Evolutionary conservation across 2,797 vertebrate species (phyloP).

Genomic region (Chaenodraco wilsoni): DNA sequence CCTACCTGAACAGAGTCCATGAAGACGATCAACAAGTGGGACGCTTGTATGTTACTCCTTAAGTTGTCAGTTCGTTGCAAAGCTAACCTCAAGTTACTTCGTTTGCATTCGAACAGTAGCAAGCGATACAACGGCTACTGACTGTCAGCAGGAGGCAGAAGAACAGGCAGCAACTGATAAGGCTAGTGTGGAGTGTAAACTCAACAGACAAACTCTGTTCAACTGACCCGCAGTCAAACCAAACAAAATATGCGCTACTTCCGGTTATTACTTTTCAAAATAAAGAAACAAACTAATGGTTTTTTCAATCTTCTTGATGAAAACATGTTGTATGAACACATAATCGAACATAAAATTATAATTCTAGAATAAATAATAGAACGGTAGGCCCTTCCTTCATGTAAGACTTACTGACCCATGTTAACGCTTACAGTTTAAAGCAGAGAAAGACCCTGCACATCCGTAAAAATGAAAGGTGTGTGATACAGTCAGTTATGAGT

Average conservation of each 20-base stretch:
- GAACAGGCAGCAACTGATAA: slow-evolving; percentile 9
- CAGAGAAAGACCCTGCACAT: no score
- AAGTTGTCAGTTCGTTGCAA: not conserved
- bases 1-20: slow-evolving; percentile 74
- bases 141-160: slow-evolving; percentile 14
- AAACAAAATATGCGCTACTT: not conserved
- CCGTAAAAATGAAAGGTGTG: no score
- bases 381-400: no score
- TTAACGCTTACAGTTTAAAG: no score
- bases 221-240: not conserved
- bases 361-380: no score
- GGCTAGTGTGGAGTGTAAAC: not conserved
- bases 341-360: no score
- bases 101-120: slow-evolving; percentile 1
- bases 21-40: not conserved
- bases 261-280: slow-evolving; percentile 45
- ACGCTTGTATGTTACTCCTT: not conserved
- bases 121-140: not conserved
- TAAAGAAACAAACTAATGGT: slow-evolving; percentile 2
- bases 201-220: not conserved
- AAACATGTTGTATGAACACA: no score
- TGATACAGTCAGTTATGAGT: not conserved
- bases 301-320: no score
- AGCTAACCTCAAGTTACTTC: slow-evolving; percentile 15
- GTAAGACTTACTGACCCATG: no score